Evolutionary conservation across 2,113 vertebrate genomes (phyloP).

Genomic region (Nymphicus hollandicus): DNA sequence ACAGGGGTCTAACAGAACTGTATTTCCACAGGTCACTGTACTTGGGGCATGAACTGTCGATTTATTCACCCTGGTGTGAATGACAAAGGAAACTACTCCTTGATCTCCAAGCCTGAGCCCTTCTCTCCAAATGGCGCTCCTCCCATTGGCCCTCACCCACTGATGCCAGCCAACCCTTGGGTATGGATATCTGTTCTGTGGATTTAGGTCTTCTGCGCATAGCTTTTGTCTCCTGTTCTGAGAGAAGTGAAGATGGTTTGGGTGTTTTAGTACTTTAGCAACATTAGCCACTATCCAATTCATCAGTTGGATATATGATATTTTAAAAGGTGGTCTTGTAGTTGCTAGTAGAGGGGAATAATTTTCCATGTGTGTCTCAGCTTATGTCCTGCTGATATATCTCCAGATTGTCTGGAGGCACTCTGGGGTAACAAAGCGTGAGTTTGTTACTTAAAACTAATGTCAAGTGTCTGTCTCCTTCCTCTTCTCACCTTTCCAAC

Average conservation of each 20-base stretch:
- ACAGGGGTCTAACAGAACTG: neutral
- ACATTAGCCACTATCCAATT: neutral
- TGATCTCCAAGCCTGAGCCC: constrained; percentile 92
- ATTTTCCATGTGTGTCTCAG: neutral
- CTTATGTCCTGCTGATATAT: neutral
- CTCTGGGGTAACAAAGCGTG: neutral
- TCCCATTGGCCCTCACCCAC: constrained; percentile 85
- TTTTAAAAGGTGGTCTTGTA: neutral
- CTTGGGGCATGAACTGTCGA: constrained; percentile 97
- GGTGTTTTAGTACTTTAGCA: neutral
- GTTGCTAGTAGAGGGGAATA: neutral
- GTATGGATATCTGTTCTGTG: constrained; percentile 63
- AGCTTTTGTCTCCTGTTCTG: neutral
- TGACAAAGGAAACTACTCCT: constrained; percentile 98
- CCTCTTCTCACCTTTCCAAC: neutral
- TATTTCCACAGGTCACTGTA: constrained; percentile 86
- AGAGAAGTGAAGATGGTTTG: neutral
- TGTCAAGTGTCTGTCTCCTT: neutral
- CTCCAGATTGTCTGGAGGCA: neutral
- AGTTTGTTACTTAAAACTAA: neutral
- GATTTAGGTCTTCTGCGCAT: neutral
- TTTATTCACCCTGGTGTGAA: constrained; percentile 98
- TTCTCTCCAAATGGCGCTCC: constrained; percentile 94
- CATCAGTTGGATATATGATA: fast-evolving
- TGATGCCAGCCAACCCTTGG: constrained; percentile 94